Conservation (phyloP, 1,140 invertebrate species). For the Druon quercuslanigerum region DNA sequence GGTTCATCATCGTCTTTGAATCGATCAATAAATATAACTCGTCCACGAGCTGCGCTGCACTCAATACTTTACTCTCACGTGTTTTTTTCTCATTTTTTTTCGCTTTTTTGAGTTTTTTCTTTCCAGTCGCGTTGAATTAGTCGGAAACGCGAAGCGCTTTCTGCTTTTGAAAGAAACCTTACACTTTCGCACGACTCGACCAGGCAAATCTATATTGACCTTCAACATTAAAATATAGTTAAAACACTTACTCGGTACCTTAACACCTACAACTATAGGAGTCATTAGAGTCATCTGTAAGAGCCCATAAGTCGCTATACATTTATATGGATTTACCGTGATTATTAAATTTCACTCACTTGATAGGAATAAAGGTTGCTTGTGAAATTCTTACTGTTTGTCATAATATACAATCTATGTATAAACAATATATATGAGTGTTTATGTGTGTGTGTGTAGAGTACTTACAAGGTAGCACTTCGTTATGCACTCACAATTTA, state of each 20-base stretch:
- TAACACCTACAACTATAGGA: slow-evolving; percentile 47
- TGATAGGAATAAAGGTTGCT: slow-evolving; percentile 57
- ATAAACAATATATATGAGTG: slow-evolving; percentile 26
- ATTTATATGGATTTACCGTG: slow-evolving; percentile 32
- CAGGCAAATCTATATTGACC: slow-evolving; percentile 50
- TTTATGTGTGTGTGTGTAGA: background rate
- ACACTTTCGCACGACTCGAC: slow-evolving; percentile 29
- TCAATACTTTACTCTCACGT: slow-evolving; percentile 52
- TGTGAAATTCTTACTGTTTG: slow-evolving; percentile 35
- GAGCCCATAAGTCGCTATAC: slow-evolving; percentile 42
- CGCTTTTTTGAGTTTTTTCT: slow-evolving; percentile 41
- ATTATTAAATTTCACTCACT: slow-evolving; percentile 41
- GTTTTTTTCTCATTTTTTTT: slow-evolving; percentile 44
- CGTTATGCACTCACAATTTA: slow-evolving; percentile 28
- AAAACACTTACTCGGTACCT: slow-evolving; percentile 53
- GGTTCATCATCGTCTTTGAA: slow-evolving; percentile 66
- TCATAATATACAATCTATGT: slow-evolving; percentile 26
- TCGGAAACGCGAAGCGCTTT: slow-evolving; percentile 22
- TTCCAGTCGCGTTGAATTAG: slow-evolving; percentile 25
- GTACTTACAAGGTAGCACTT: slow-evolving; percentile 33
- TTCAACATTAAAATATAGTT: slow-evolving; percentile 57
- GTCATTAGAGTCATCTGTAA: slow-evolving; percentile 18
- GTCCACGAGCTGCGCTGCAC: slow-evolving; percentile 49
- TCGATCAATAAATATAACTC: slow-evolving; percentile 69
- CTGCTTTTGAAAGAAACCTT: slow-evolving; percentile 42